phyloP scores from a whole-genome alignment of 2,888 invertebrate species.

The Scaptodrosophila latifasciaeformis region DNA sequence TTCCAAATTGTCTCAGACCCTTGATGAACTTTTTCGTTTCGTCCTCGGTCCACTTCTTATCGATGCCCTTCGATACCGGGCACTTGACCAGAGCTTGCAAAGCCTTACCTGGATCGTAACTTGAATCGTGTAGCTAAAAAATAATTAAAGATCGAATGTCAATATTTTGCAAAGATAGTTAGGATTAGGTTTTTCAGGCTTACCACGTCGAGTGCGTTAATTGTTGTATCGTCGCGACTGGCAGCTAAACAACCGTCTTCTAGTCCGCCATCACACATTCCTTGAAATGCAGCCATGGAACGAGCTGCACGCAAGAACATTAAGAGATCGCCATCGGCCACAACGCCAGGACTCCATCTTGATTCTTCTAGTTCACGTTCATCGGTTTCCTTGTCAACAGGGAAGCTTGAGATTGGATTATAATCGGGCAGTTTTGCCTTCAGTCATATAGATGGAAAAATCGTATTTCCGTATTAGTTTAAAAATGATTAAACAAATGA shows the following conservation, averaged over 20 bases:
- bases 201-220: conserved; percentile 95
- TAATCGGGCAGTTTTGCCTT: conserved; percentile 76
- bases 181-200: too few relatives aligned
- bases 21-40: conserved; percentile 99
- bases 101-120: conserved; percentile 97
- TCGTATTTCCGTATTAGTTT: conserved; percentile 57
- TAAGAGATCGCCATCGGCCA: conserved; percentile 94
- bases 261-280: conserved; percentile 98
- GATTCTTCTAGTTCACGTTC: conserved; percentile 84
- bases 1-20: conserved; percentile 98
- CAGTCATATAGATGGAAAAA: conserved; percentile 62
- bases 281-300: conserved; percentile 98
- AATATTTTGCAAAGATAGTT: neutral
- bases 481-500: conserved; percentile 46
- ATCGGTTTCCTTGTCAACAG: conserved; percentile 76
- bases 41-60: conserved; percentile 98
- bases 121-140: conserved; percentile 91
- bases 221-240: conserved; percentile 97
- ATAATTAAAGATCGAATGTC: neutral
- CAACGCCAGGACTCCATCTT: conserved; percentile 95
- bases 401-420: conserved; percentile 76
- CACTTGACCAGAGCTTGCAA: conserved; percentile 97
- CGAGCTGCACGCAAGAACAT: conserved; percentile 98
- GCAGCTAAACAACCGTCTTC: conserved; percentile 98
- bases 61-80: conserved; percentile 96